Conservation (phyloP, 2,797 vertebrate species). For the Thalassophryne amazonica region DNA sequence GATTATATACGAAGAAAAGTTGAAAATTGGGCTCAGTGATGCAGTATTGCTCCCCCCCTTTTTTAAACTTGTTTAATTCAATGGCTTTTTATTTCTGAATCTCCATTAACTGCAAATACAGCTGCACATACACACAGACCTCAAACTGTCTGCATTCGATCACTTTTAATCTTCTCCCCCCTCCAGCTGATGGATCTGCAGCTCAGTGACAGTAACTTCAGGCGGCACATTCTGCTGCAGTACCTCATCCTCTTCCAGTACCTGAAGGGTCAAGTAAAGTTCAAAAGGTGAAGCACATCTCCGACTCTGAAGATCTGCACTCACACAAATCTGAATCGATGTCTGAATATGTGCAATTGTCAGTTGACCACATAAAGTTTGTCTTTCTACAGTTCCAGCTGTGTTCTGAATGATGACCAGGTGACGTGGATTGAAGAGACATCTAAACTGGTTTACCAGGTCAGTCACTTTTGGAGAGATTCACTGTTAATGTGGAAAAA, state of each 20-base stretch:
- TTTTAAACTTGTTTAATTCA: too few species aligned
- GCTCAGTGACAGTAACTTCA: slow-evolving; percentile 97
- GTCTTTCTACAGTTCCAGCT: slow-evolving; percentile 83
- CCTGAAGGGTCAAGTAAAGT: slow-evolving; percentile 97
- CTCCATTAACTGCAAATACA: too few species aligned
- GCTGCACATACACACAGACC: too few species aligned
- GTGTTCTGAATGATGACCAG: slow-evolving; percentile 92
- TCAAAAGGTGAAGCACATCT: slow-evolving; percentile 87
- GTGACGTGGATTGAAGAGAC: slow-evolving; percentile 96
- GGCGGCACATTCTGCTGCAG: slow-evolving; percentile 94
- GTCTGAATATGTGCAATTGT: neutral
- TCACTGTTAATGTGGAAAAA: too few species aligned
- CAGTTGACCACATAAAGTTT: neutral
- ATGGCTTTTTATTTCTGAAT: too few species aligned
- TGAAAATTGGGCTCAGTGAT: too few species aligned
- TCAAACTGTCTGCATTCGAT: too few species aligned
- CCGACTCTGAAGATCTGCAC: neutral
- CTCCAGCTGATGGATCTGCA: slow-evolving; percentile 96
- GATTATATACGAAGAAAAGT: too few species aligned
- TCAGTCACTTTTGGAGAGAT: too few species aligned
- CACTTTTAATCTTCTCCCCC: neutral
- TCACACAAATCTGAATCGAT: neutral
- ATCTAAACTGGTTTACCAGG: slow-evolving; percentile 96
- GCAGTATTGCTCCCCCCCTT: too few species aligned
- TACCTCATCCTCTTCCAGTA: slow-evolving; percentile 98